These are phyloP conservation scores for Tenthredo scrophulariae DNA, from an alignment of 2,888 invertebrate genomes.

Conservation along the genomic window DNA sequence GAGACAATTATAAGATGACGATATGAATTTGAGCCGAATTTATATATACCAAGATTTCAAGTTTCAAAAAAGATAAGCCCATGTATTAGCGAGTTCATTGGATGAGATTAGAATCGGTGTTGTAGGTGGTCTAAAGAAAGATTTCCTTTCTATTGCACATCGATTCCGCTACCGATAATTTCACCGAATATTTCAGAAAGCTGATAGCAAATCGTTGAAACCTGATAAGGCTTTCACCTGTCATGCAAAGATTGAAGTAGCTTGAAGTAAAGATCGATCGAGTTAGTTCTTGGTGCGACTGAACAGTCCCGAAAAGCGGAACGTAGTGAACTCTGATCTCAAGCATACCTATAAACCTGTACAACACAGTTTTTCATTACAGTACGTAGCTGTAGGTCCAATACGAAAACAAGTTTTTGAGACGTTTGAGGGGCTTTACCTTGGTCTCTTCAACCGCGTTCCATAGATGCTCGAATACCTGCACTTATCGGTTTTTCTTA, in stretches of 20 bases:
- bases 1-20: background rate
- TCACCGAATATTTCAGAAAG: background rate
- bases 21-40: background rate
- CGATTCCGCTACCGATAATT: background rate
- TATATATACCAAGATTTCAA: constrained; percentile 51
- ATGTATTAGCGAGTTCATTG: constrained; percentile 26
- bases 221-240: background rate
- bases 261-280: background rate
- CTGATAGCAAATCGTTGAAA: background rate
- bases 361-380: background rate
- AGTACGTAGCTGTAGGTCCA: constrained; percentile 60
- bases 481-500: constrained; percentile 17
- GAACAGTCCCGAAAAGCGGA: background rate
- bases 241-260: background rate
- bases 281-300: background rate
- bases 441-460: constrained; percentile 62
- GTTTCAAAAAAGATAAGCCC: constrained; percentile 34
- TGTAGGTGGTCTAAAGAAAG: background rate
- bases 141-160: background rate
- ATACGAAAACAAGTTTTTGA: constrained; percentile 60
- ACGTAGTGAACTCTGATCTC: background rate
- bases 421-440: constrained; percentile 24
- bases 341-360: background rate
- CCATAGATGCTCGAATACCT: constrained; percentile 64
- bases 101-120: constrained; percentile 1